phyloP scores from a whole-genome alignment of 2,888 invertebrate species.

The Lathronympha strigana region DNA sequence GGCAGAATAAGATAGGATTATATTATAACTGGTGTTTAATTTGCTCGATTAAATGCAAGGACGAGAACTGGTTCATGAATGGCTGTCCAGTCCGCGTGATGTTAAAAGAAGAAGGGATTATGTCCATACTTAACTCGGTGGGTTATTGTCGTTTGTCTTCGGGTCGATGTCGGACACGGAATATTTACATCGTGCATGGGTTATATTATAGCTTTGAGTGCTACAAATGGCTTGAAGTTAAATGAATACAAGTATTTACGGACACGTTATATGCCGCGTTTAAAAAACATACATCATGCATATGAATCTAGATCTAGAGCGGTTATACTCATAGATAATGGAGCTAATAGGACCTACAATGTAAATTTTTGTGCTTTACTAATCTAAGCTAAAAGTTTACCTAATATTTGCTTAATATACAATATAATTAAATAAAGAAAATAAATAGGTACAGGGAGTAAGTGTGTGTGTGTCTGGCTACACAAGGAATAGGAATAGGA shows the following conservation, averaged over 20 bases:
- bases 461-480: no score
- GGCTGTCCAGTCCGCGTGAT: background rate
- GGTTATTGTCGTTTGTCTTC: background rate
- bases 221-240: background rate
- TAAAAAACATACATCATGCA: no score
- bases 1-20: constrained; percentile 30
- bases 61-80: constrained; percentile 32
- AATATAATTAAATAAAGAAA: no score
- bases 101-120: constrained; percentile 5
- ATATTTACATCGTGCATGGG: constrained; percentile 20
- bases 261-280: background rate
- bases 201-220: background rate
- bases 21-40: constrained; percentile 20
- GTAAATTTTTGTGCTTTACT: no score
- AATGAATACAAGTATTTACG: constrained; percentile 6
- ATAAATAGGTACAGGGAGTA: no score
- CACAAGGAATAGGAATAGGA: no score
- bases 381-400: no score
- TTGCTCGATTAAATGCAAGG: constrained; percentile 36
- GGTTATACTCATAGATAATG: no score
- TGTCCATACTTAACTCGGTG: background rate
- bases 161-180: background rate
- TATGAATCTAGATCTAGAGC: no score
- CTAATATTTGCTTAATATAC: no score
- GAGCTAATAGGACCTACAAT: no score